Base-by-base conservation (phyloP, 2,888 invertebrate genomes). In the Tillus elongatus region DNA sequence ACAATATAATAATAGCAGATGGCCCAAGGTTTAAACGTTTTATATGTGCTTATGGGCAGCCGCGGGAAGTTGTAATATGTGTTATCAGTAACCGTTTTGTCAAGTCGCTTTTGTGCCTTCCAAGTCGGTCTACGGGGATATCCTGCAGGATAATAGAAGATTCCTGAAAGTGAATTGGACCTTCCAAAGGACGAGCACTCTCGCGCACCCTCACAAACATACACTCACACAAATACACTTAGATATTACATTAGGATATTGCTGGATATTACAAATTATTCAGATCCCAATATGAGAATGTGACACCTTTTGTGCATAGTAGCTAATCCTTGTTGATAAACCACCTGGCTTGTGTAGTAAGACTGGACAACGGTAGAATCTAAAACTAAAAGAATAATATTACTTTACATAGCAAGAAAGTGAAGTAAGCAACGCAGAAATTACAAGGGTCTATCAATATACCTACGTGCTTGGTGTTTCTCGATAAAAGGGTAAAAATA, bases 71-170 rank as follows among this genome's bases (percentile, higher is more conserved):
- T 36, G 43, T 52, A 51, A 53, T 52, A 49, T 51, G 46, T 50
- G 54, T 56, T 56, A 55, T 56, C 56, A 54, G 54, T 48, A 51
- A 50, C 50, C 56, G 47, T 56, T 57, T 57, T 56, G 55, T 56
- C 54, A 50, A 53, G 51, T 44, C 47, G 50, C 54, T 46, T 52
- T 56, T 56, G 55, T 57, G 47, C 44, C 36, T 36, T 41, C 40
- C 47, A 42, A 43, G 44, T 19, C 42, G 51, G 52, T 51, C 52
- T 47, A 47, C 44, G 43, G 49, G 54, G 54, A 56, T 54, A 51
- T 47, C 49, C 49, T 44, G 41, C 37, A 40, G 53, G 52, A 53
- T 56, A 54, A 54, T 56, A 46, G 52, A 45, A 49, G 51, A 53
- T 50, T 46, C 49, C 48, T 35, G 44, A 52, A 52, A 54, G 52